Base-by-base conservation (phyloP, 2,888 invertebrate genomes). In the Heteromyza rotundicornis region DNA sequence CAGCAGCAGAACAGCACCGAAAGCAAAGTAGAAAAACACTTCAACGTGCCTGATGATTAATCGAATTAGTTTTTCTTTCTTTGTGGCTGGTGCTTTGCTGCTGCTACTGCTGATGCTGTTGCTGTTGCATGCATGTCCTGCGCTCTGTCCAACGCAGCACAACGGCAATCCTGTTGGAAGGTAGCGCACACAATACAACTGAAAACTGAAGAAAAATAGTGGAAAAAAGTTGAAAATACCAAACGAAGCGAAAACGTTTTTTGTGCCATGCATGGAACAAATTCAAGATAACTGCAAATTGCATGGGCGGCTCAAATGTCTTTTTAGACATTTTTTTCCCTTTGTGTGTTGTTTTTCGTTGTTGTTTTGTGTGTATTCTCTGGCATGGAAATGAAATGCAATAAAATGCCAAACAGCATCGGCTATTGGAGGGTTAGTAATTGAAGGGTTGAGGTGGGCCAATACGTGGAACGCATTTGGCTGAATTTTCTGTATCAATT, bases 301-400 rank as follows among this genome's bases (percentile, higher is more conserved):
- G 73, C 73, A 73, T 76, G 73, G 73, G 73, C 76, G 76, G 73
- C 76, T 76, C 75, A 75, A 65, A 70, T 63, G 40, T 14, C 32
- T 12, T n/a, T n/a, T n/a, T n/a, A n/a, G 27, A 69, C 72, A 76
- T 73, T 73, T 74, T 66, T 73, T 73, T 66, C 55, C 51, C 50
- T 54, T 23, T 51, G 17, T 47, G 20, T 47, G 40, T n/a, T 59
- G 56, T 56, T 36, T 35, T 47, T n/a, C 2, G 2, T 10, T n/a
- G n/a, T 35, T 24, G 5, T 47, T 56, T 35, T 22, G 51, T 23
- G 40, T 56, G 20, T 40, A 20, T 32, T 27, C 2, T 14, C 10
- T n/a, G 16, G 40, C 61, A 63, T 61, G 57, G 53, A 66, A 60
- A 57, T 60, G 60, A 62, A 66, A 64, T 64, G 66, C 47, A 47